phyloP scores from a whole-genome alignment of 2,113 vertebrate species.

The Carassius carassius region DNA sequence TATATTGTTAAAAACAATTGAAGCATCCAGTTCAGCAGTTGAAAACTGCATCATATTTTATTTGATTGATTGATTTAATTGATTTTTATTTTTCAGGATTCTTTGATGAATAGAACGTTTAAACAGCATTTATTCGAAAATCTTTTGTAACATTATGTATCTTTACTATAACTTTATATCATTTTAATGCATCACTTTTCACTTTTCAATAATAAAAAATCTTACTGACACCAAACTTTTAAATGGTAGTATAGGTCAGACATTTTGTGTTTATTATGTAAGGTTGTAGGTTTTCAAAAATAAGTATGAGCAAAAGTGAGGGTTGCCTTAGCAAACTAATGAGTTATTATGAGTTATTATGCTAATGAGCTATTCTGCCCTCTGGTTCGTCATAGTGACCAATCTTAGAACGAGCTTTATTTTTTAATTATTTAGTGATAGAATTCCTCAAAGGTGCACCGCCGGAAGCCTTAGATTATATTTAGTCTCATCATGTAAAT shows the following conservation, averaged over 20 bases:
- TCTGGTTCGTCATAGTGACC: neutral
- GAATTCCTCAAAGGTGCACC: neutral
- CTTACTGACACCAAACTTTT: too few species aligned
- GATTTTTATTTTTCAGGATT: too few species aligned
- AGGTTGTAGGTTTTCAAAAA: neutral
- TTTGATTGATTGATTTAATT: too few species aligned
- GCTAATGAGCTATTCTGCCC: constrained; percentile 6
- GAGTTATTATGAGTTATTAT: neutral
- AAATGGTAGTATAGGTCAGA: neutral
- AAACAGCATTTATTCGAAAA: too few species aligned
- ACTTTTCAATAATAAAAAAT: too few species aligned
- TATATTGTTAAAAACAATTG: too few species aligned
- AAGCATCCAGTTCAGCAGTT: too few species aligned
- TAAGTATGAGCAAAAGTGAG: neutral
- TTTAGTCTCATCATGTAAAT: neutral
- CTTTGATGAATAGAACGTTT: too few species aligned
- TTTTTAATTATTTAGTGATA: neutral
- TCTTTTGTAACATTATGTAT: too few species aligned
- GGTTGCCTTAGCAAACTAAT: neutral
- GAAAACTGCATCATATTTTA: too few species aligned
- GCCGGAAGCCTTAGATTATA: neutral
- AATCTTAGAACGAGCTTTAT: neutral
- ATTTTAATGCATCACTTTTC: too few species aligned
- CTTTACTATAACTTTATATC: too few species aligned
- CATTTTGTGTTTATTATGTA: neutral